Base-by-base conservation (phyloP, 2,797 vertebrate genomes). In the Melanotaenia trifasciata region DNA sequence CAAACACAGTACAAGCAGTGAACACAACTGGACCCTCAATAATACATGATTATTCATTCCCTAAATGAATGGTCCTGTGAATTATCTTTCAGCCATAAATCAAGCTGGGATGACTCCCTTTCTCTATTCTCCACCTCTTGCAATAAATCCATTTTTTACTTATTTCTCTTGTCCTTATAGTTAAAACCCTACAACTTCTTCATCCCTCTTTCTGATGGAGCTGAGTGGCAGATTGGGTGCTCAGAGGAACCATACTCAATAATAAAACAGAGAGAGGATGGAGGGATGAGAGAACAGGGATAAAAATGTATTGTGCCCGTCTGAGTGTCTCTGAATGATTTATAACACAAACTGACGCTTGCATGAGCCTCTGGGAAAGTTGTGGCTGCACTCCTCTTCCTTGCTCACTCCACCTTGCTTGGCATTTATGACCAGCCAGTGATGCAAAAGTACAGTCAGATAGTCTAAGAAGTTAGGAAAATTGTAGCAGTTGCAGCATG, bases 321-420 rank as follows among this genome's bases (percentile, higher is more conserved):
- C 78, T 67, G 87, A 93, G 86, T 77, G 84, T 89, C 84, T 69
- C 84, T 93, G 89, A 92, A 94, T 94, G 90, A 93, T 93, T 94
- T 90, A 93, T 90, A 93, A 92, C 81, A 81, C 86, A 88, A 92
- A 88, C 87, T 90, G 89, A 91, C 87, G 78, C 84, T 83, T 79
- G 86, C 87, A 80, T 72, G 81, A 90, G 89, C 90, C 88, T 88
- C 84, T 90, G 80, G 91, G 91, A 91, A 92, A 91, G 86, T 90
- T 87, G 80, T 80, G 71, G 69, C 84, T 84, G 72, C 82, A 67
- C 80, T 75, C 68, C 43, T 84, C 63, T 59, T 66, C 72, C 64
- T 80, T 35, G 0, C 66, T 80, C 62, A 7, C 61, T 70, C 66
- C 68, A 60, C 51, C 79, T 72, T 3, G 60, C 67, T 35, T 76